Evolutionary conservation across 1,140 invertebrate species (phyloP).

Genomic region (Solenopsis invicta): DNA sequence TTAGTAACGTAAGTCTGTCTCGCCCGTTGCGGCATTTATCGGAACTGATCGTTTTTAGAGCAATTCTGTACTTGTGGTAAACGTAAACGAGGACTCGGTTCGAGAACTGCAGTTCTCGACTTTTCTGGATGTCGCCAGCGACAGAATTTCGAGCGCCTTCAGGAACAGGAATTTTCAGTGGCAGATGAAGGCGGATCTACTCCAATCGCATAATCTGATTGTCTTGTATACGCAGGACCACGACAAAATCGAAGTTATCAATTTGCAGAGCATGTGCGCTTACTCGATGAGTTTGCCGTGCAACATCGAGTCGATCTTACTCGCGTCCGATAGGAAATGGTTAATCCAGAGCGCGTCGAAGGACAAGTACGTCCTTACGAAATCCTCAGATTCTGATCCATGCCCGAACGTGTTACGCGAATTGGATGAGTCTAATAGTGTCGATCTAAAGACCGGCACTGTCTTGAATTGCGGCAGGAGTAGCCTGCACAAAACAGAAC

Average conservation of each 20-base stretch:
- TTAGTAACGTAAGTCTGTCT: not conserved
- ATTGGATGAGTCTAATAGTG: conserved; percentile 75
- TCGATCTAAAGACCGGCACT: conserved; percentile 65
- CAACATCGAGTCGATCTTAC: conserved; percentile 80
- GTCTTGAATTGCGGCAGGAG: conserved; percentile 70
- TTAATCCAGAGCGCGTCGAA: conserved; percentile 80
- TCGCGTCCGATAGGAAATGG: conserved; percentile 82
- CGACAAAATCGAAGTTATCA: conserved; percentile 82
- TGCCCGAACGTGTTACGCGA: conserved; percentile 83
- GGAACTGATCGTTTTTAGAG: conserved; percentile 76
- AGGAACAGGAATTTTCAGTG: conserved; percentile 72
- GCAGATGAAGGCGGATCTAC: conserved; percentile 81
- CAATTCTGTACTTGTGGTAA: conserved; percentile 80
- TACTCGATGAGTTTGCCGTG: conserved; percentile 83
- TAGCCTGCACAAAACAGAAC: conserved; percentile 61
- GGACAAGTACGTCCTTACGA: conserved; percentile 81
- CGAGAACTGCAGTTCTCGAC: conserved; percentile 79
- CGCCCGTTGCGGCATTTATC: not conserved
- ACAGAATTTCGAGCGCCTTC: conserved; percentile 81
- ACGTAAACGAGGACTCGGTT: conserved; percentile 76
- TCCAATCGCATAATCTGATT: conserved; percentile 77
- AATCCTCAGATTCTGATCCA: conserved; percentile 68
- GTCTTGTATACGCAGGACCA: conserved; percentile 79
- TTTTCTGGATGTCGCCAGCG: conserved; percentile 80
- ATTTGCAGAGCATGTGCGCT: conserved; percentile 81